phyloP scores from a whole-genome alignment of 1,140 invertebrate genomes.

The Probaryconus sp. region DNA sequence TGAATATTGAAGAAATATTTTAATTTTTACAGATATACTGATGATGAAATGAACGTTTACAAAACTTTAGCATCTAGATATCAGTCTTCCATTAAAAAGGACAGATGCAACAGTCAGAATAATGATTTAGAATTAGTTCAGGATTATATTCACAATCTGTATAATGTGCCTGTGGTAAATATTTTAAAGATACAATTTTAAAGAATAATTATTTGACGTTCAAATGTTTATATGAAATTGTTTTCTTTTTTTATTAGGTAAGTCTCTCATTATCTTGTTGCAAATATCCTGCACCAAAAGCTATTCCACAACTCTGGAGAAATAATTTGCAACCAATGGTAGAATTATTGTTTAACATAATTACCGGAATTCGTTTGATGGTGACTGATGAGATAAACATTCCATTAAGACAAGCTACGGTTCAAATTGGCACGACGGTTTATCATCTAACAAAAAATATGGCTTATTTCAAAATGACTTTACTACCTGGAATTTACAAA shows the following conservation, averaged over 20 bases:
- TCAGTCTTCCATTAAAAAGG: constrained; percentile 58
- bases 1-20: constrained; percentile 7
- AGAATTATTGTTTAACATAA: constrained; percentile 78
- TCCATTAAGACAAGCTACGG: constrained; percentile 84
- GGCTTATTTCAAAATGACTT: constrained; percentile 84
- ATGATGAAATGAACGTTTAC: constrained; percentile 74
- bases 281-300: constrained; percentile 83
- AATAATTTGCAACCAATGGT: constrained; percentile 85
- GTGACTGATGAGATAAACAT: constrained; percentile 82
- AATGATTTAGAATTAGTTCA: constrained; percentile 64
- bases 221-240: not conserved
- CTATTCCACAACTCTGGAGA: constrained; percentile 86
- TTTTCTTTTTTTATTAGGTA: constrained; percentile 65
- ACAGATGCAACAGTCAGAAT: constrained; percentile 61
- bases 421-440: constrained; percentile 81
- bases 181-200: no score
- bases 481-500: constrained; percentile 82
- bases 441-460: constrained; percentile 83
- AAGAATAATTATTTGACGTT: not conserved
- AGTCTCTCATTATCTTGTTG: constrained; percentile 84
- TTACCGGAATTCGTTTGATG: constrained; percentile 84
- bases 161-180: constrained; percentile 70
- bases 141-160: constrained; percentile 67
- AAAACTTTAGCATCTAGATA: constrained; percentile 78
- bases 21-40: constrained; percentile 70